A percentile compares a stretch with the other conserved stretches of the same genome.
These are phyloP conservation scores for Eumaeus atala DNA, from an alignment of 1,140 invertebrate species.

Conservation along the genomic window DNA sequence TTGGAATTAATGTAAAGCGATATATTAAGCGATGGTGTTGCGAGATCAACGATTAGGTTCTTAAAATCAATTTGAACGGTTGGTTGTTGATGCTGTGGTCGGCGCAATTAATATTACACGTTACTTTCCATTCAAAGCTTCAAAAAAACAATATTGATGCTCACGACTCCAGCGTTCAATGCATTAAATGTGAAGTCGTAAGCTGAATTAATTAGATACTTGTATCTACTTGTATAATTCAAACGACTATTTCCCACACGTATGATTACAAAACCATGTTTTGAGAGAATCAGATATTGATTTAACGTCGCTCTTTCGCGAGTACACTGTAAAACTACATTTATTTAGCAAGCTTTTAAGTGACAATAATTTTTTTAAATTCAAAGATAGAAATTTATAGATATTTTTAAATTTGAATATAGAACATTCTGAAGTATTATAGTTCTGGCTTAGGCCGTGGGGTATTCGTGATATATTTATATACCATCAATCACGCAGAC, in stretches of 20 bases:
- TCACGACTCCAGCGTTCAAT: slow-evolving; percentile 57
- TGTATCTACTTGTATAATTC: slow-evolving; percentile 41
- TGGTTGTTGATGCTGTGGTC: slow-evolving; percentile 37
- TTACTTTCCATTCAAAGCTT: slow-evolving; percentile 49
- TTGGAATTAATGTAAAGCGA: slow-evolving; percentile 56
- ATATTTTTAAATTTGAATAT: neutral
- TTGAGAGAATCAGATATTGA: slow-evolving; percentile 20
- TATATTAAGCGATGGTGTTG: slow-evolving; percentile 51
- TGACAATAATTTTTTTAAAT: slow-evolving; percentile 18
- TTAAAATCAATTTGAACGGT: slow-evolving; percentile 65
- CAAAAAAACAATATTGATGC: slow-evolving; percentile 56
- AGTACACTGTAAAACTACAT: slow-evolving; percentile 7
- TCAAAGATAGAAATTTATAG: neutral
- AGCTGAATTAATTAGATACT: slow-evolving; percentile 56
- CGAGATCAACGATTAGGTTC: slow-evolving; percentile 49
- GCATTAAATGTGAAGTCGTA: slow-evolving; percentile 55
- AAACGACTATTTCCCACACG: slow-evolving; percentile 30
- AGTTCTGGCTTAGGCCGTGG: neutral
- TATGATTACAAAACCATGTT: slow-evolving; percentile 25
- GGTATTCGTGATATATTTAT: slow-evolving; percentile 16
- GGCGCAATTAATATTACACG: slow-evolving; percentile 59
- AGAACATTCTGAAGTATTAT: neutral
- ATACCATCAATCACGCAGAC: slow-evolving; percentile 51
- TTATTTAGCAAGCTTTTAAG: neutral
- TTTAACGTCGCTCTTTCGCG: slow-evolving; percentile 18